phyloP scores from a whole-genome alignment of 1,140 invertebrate species.

The Papilio xuthus region DNA sequence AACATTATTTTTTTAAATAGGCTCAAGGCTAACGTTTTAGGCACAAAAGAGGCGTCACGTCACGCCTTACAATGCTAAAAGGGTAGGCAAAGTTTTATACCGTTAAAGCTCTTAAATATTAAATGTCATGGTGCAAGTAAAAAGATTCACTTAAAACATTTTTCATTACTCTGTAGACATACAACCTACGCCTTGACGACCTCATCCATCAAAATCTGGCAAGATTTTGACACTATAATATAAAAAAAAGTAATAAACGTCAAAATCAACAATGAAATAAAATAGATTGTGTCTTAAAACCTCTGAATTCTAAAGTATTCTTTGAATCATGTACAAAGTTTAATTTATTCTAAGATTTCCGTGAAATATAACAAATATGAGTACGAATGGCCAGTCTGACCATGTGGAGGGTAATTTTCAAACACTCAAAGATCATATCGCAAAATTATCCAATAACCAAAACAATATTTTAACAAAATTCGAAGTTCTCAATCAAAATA shows the following conservation, averaged over 20 bases:
- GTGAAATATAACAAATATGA: conserved; percentile 18
- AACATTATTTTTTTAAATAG: neutral
- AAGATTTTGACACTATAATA: conserved; percentile 29
- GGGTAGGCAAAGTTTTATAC: neutral
- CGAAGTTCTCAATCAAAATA: conserved; percentile 58
- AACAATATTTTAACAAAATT: conserved; percentile 61
- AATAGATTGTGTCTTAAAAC: conserved; percentile 15
- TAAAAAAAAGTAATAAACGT: conserved; percentile 24
- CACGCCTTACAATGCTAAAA: neutral
- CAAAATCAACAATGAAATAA: conserved; percentile 37
- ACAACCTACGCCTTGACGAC: neutral
- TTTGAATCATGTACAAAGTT: conserved; percentile 27
- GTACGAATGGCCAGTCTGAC: neutral
- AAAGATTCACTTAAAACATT: neutral
- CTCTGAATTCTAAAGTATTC: conserved; percentile 4
- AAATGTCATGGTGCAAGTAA: neutral
- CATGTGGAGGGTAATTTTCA: conserved; percentile 30
- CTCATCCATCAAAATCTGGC: conserved; percentile 23
- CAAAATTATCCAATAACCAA: conserved; percentile 60
- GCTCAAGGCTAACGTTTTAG: neutral
- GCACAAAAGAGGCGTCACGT: neutral
- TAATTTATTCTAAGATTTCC: conserved; percentile 27
- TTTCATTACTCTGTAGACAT: neutral
- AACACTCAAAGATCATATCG: conserved; percentile 56
- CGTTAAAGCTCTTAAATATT: too few relatives aligned